These are phyloP conservation scores for Panagrolaimus sp. DNA, from an alignment of 1,140 invertebrate genomes.

Conservation along the genomic window DNA sequence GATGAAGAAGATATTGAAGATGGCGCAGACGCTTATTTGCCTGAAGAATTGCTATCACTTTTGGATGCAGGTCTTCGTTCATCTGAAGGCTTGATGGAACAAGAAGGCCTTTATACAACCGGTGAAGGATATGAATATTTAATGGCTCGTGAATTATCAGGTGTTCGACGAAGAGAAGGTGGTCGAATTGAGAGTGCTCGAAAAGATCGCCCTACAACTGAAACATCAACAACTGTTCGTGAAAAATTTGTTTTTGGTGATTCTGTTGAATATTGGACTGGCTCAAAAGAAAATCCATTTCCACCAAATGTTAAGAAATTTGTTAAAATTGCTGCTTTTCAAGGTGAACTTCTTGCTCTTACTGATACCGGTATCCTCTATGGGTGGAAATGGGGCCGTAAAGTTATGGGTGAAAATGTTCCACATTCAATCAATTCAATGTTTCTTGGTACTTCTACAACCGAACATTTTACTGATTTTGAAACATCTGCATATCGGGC, in stretches of 20 bases:
- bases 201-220: constrained; percentile 8
- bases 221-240: constrained; percentile 9
- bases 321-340: constrained; percentile 72
- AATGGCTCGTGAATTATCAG: constrained; percentile 72
- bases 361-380: constrained; percentile 81
- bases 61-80: constrained; percentile 75
- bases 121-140: constrained; percentile 92
- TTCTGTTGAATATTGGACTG: constrained; percentile 84
- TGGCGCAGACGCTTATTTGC: constrained; percentile 45
- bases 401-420: not conserved
- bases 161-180: constrained; percentile 69
- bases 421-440: constrained; percentile 56
- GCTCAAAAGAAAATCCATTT: constrained; percentile 63
- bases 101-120: constrained; percentile 92
- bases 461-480: constrained; percentile 25
- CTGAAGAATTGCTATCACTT: constrained; percentile 92
- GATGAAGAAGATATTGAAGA: constrained; percentile 68
- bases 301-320: constrained; percentile 57
- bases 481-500: constrained; percentile 18
- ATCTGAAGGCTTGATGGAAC: constrained; percentile 81
- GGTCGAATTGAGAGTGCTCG: constrained; percentile 41
- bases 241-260: constrained; percentile 69
- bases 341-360: constrained; percentile 86
- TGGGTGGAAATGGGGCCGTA: constrained; percentile 82
- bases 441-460: constrained; percentile 58